Evolutionary conservation across 2,888 invertebrate species (phyloP).

Genomic region (Camptogramma bilineatum): DNA sequence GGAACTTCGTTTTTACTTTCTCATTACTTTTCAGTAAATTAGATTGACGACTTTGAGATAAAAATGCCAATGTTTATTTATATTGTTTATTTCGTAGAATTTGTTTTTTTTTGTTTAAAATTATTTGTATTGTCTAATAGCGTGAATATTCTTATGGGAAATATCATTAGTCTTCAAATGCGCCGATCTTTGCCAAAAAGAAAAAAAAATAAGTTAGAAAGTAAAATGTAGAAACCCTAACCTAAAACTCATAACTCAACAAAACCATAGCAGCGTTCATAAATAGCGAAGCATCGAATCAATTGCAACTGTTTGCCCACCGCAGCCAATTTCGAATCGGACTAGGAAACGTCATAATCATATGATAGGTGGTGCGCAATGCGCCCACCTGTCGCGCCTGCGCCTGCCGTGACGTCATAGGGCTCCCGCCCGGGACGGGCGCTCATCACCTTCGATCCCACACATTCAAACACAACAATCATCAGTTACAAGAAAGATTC

Average conservation of each 20-base stretch:
- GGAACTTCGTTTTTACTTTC: constrained; percentile 36
- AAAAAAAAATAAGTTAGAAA: not conserved
- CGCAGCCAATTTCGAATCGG: constrained; percentile 35
- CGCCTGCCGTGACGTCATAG: constrained; percentile 80
- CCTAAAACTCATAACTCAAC: constrained; percentile 1
- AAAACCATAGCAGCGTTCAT: constrained; percentile 11
- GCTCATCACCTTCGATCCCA: constrained; percentile 73
- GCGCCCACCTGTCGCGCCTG: constrained; percentile 85
- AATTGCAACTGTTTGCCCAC: constrained; percentile 44
- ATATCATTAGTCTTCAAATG: too few relatives aligned
- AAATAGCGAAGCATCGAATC: constrained; percentile 35
- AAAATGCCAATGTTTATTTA: constrained; percentile 1
- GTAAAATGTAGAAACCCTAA: not conserved
- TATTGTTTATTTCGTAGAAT: not conserved
- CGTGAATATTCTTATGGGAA: too few relatives aligned
- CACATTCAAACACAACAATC: constrained; percentile 60
- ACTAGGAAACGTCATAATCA: constrained; percentile 82
- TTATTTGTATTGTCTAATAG: not conserved
- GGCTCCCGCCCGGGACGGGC: constrained; percentile 50
- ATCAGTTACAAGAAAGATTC: constrained; percentile 29
- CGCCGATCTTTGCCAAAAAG: not conserved
- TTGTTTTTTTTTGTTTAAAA: not conserved
- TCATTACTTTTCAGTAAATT: constrained; percentile 34
- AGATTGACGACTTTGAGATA: constrained; percentile 9
- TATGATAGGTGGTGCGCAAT: constrained; percentile 83